These are phyloP conservation scores for Opisthocomus hoazin DNA, from an alignment of 2,113 vertebrate genomes.

Conservation along the genomic window DNA sequence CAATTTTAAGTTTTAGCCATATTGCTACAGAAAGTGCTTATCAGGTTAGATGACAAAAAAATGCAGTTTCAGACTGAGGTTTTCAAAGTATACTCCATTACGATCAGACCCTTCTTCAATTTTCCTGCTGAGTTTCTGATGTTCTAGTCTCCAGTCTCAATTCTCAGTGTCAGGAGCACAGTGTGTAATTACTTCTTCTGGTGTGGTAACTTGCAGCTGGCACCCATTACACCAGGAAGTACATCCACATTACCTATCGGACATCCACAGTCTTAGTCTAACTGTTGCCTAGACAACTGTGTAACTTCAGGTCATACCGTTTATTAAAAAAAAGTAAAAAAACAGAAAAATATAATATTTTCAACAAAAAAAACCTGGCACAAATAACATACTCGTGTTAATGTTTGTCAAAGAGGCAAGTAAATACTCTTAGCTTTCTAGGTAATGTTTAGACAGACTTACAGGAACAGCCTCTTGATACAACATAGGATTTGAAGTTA, in stretches of 20 bases:
- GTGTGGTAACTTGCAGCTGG: neutral
- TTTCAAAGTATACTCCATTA: neutral
- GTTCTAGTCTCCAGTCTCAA: neutral
- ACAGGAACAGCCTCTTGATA: constrained; percentile 55
- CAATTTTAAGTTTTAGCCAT: constrained; percentile 1
- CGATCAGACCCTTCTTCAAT: neutral
- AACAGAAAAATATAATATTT: neutral
- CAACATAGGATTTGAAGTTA: constrained; percentile 59
- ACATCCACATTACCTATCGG: neutral
- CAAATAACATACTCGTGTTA: constrained; percentile 65
- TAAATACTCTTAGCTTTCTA: constrained; percentile 74
- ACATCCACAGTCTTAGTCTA: constrained; percentile 32
- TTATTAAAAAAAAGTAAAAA: neutral
- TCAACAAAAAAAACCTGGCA: constrained; percentile 62
- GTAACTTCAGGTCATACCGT: constrained; percentile 47
- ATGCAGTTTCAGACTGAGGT: constrained; percentile 39
- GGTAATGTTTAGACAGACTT: constrained; percentile 73
- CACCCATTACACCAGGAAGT: neutral
- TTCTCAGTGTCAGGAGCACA: neutral
- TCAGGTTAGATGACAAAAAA: constrained; percentile 41
- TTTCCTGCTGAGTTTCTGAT: neutral
- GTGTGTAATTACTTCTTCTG: neutral
- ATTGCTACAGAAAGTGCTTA: constrained; percentile 66
- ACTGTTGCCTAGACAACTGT: constrained; percentile 41
- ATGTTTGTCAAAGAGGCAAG: constrained; percentile 67